A percentile compares a stretch with the other conserved stretches of the same genome.
phyloP scores from a whole-genome alignment of 2,888 invertebrate genomes.

The Adela reaumurella region DNA sequence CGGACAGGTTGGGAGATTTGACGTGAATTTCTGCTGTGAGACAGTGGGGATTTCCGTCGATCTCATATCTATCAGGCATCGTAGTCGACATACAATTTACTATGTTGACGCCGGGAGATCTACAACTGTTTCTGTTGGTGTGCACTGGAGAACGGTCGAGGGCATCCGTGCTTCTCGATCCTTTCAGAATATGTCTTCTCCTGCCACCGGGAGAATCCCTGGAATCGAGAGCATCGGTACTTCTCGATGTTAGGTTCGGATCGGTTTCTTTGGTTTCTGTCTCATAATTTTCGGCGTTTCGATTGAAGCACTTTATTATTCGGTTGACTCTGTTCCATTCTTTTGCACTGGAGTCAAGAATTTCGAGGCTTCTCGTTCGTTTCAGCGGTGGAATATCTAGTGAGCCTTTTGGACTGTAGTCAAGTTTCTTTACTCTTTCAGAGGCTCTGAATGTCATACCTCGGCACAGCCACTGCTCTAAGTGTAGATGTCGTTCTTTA shows the following conservation, averaged over 20 bases:
- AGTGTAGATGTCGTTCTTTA: conserved; percentile 60
- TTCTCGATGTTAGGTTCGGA: conserved; percentile 44
- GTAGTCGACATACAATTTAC: not conserved
- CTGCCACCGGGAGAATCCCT: conserved; percentile 26
- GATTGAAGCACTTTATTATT: conserved; percentile 36
- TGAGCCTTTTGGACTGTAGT: conserved; percentile 49
- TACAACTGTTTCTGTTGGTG: not conserved
- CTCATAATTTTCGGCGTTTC: conserved; percentile 32
- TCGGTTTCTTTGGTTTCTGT: conserved; percentile 40
- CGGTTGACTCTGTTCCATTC: conserved; percentile 41
- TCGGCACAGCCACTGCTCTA: conserved; percentile 68
- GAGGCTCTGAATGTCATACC: conserved; percentile 60
- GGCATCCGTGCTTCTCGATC: conserved; percentile 41
- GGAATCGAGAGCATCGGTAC: conserved; percentile 44
- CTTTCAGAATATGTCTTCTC: conserved; percentile 29
- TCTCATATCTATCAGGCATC: not conserved
- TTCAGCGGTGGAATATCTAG: conserved; percentile 57
- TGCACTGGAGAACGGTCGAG: conserved; percentile 20
- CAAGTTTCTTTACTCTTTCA: conserved; percentile 42
- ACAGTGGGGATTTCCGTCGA: conserved; percentile 23
- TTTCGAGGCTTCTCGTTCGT: conserved; percentile 68
- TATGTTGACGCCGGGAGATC: not conserved
- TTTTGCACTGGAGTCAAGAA: conserved; percentile 52
- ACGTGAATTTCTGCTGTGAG: conserved; percentile 48
- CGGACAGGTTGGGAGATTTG: conserved; percentile 34